phyloP scores from a whole-genome alignment of 2,113 vertebrate species.

The Centropristis striata region DNA sequence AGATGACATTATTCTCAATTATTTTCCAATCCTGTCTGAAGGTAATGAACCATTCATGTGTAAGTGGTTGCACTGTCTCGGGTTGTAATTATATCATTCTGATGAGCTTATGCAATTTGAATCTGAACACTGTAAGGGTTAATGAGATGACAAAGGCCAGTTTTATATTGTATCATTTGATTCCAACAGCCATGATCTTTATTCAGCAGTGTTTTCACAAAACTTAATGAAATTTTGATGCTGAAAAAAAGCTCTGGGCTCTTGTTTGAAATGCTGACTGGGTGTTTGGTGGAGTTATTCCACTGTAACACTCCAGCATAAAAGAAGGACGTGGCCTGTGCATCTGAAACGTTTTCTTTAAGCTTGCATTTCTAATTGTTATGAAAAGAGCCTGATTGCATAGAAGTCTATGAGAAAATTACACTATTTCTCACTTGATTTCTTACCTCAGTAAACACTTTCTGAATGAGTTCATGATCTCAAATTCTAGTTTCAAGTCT shows the following conservation, averaged over 20 bases:
- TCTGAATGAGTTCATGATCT: too few species aligned
- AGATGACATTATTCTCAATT: constrained; percentile 2
- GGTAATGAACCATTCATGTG: constrained; percentile 26
- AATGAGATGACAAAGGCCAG: not conserved
- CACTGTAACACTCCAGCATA: too few species aligned
- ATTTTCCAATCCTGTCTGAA: constrained; percentile 3
- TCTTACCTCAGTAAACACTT: too few species aligned
- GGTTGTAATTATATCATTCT: not conserved
- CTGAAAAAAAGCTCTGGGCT: not conserved
- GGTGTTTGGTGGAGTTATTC: not conserved
- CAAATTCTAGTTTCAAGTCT: too few species aligned
- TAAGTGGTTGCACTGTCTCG: not conserved
- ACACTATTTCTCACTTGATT: too few species aligned
- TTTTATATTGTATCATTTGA: not conserved
- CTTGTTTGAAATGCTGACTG: not conserved
- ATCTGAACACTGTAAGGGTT: not conserved
- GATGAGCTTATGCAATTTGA: not conserved
- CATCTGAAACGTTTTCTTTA: too few species aligned
- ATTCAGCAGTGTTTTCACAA: not conserved
- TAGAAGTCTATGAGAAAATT: too few species aligned
- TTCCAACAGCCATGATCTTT: not conserved
- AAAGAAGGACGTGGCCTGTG: too few species aligned
- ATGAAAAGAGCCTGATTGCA: too few species aligned
- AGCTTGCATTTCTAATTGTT: too few species aligned
- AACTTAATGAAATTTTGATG: not conserved